Evolutionary conservation across 1,140 invertebrate species (phyloP), one percentile per base, ranked within the genome.

Genomic region (Camponotus pennsylvanicus): DNA sequence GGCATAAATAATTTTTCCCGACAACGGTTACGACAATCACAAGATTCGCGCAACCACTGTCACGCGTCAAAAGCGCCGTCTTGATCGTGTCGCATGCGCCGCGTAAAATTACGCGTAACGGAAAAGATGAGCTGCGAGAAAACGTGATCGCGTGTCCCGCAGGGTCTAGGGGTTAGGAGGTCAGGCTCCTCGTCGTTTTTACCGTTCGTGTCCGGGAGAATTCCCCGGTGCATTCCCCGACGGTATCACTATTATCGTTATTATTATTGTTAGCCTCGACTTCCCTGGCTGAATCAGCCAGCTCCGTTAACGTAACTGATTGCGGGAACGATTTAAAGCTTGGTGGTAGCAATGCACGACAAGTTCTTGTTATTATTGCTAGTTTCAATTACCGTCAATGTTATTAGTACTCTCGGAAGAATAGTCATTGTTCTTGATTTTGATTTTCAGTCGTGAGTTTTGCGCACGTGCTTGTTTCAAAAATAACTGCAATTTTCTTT

Each of bases 121-220:
- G 89, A 90, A 88, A 88, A 89, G 80, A 52, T 75, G 70, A 89
- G 70, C 42, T 75, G 76, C 32, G 40, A 76, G 63, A 73, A 82
- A 55, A 70, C 88, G 57, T 69, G 77, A 75, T 90, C 80, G 73
- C 88, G 88, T 52, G 79, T 82, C 69, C 73, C 57, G 34, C 77
- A 49, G 82, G 82, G 63, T 88, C 89, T 90, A 86, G 80, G 63
- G 89, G 89, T 90, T 90, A 90, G 86, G 57, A 87, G 89, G 89
- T 84, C 89, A 85, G 49, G 32, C 76, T 55, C 40, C 64, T 76
- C 52, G 78, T 80, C 84, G 85, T 90, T 79, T 27, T 83, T 76
- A 76, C 83, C 59, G 86, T 76, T 82, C 84, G 42, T 71, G 84
- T 89, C 88, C 88, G 88, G 52, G 77, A 89, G 67, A 82, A 66